Evolutionary conservation across 1,140 invertebrate species (phyloP), one percentile per base, ranked within the genome.

Genomic region (Goniozus legneri): DNA sequence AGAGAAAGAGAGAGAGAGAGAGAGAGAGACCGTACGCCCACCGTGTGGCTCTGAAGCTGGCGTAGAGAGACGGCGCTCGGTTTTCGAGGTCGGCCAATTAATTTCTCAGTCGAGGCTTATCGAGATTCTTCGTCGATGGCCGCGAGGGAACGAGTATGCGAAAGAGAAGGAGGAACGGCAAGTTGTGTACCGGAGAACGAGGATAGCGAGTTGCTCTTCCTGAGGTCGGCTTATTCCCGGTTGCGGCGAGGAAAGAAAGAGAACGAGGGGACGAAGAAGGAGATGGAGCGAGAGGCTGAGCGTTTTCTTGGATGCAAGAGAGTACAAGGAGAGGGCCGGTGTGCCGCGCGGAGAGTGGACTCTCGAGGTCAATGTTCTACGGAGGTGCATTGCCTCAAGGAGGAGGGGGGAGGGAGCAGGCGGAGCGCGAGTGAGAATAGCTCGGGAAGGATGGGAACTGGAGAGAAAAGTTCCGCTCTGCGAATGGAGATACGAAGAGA

Each of bases 331-430:
- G 47, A 20, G 36, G 48, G 34, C n/a, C n/a, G n/a, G n/a, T n/a
- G n/a, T n/a, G n/a, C n/a, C n/a, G n/a, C n/a, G n/a, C 32, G 44
- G 42, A 47, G 47, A 59, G 52, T 30, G 7, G 8, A 10, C 4
- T n/a, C 39, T 14, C 47, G 65, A 47, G 70, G 70, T 73, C 70
- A 69, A 73, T 48, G 71, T 53, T 61, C 66, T 54, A 49, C 42
- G 22, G 64, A 60, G 58, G 68, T 70, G 61, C 70, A 68, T 67
- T 67, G 70, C 65, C 68, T 62, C 52, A 27, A 36, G 46, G 36
- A 31, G 45, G 45, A 52, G 35, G 41, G 43, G 47, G 44, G 44
- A 36, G 19, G 35, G 34, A 33, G 42, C 24, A 37, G 3, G n/a
- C 41, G 22, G 10, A 31, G 43, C 12, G 38, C 21, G 35, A 15